Evolutionary conservation across 2,797 vertebrate species (phyloP), one percentile per base, ranked within the genome.

Genomic region (Helicolenus hilgendorfi): DNA sequence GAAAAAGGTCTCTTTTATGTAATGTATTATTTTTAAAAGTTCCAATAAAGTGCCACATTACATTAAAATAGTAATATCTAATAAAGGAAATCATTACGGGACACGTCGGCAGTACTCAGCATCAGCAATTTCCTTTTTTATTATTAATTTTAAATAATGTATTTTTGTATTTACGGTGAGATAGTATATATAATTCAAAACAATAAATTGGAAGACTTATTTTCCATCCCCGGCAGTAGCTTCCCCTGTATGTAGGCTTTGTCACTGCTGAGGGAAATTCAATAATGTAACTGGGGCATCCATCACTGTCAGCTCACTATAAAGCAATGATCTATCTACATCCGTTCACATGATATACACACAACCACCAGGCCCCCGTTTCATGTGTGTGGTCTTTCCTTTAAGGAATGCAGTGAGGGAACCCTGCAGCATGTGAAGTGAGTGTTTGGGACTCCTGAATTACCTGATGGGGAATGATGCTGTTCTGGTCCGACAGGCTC

Each of bases 401-500:
- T 64, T 64, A 33, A 29, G 41, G 49, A 53, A 89, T 49, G 31
- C 11, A 29, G 64, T 67, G 60, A 38, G 20, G 14, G 41, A 72
- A 71, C 13, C 38, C 27, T 33, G 35, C 27, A 63, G 49, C 55
- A 67, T 2, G 41, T 31, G 13, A 79, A 75, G 45, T 15, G 22
- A 72, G 38, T 70, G 29, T 11, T 60, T 63, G 7, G 27, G 62
- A 60, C 11, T 77, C 45, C 33, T 24, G 65, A 88, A 81, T 73
- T 72, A 96, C 96, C 88, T 87, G 93, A 89, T 72, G 59, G 72
- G 63, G 74, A 68, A 72, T 63, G 56, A 67, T 79, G 78, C 15
- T 72, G 71, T 36, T 92, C 89, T 74, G 77, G 92, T 89, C 81
- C 36, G 1, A 94, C 94, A 41, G 86, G 91, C 79, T 91, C 87